Conservation (phyloP, 1,140 invertebrate species). For the Neotoxoptera formosana region DNA sequence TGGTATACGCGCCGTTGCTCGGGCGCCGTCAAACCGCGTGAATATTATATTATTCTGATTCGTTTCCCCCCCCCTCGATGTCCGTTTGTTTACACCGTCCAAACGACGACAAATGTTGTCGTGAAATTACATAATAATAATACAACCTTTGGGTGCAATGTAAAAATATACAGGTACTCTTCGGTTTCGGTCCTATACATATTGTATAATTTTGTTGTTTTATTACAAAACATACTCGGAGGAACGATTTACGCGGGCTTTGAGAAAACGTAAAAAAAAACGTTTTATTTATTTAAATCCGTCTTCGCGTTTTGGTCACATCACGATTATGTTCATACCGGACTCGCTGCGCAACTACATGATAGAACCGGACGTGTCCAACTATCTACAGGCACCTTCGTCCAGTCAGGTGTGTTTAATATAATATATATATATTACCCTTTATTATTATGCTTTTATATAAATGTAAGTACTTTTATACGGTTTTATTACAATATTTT, state of each 20-base stretch:
- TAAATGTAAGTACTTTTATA: not conserved
- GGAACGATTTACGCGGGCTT: not conserved
- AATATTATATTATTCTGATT: not conserved
- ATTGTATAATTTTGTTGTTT: not conserved
- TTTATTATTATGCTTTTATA: conserved; percentile 1
- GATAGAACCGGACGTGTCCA: conserved; percentile 84
- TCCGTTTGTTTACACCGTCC: not conserved
- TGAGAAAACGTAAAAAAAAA: not conserved
- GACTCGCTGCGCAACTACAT: conserved; percentile 81
- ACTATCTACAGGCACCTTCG: conserved; percentile 81
- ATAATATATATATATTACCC: not conserved
- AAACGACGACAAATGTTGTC: not conserved
- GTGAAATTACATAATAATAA: not conserved
- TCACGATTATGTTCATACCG: conserved; percentile 75
- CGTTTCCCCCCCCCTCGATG: not conserved
- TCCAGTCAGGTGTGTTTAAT: conserved; percentile 74
- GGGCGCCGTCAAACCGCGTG: not conserved
- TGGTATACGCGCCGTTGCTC: not conserved
- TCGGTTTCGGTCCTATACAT: not conserved
- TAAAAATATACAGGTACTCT: not conserved
- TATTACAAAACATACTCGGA: not conserved
- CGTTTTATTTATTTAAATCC: not conserved
- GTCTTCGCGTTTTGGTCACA: not conserved
- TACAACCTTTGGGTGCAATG: not conserved
- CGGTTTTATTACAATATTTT: not conserved